phyloP scores from a whole-genome alignment of 2,113 vertebrate genomes.

The Salvelinus namaycush region DNA sequence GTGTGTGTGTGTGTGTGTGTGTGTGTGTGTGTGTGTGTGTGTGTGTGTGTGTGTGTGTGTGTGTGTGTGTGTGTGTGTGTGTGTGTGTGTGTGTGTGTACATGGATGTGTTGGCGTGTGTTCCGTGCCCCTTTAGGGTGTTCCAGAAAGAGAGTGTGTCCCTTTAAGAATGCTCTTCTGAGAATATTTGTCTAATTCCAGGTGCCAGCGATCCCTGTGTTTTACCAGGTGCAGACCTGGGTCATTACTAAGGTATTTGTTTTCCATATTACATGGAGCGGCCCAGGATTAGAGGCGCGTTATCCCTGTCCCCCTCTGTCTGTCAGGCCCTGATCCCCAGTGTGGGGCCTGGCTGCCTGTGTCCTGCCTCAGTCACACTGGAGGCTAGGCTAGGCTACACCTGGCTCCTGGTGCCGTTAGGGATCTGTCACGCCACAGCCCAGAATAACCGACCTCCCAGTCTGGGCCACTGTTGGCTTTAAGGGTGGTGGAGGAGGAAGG shows the following conservation, averaged over 20 bases:
- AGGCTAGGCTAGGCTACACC: neutral
- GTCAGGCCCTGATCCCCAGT: conserved; percentile 42
- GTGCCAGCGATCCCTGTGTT: conserved; percentile 73
- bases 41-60: too few relatives aligned
- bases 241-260: conserved; percentile 79
- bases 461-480: neutral
- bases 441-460: conserved; percentile 3
- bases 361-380: conserved; percentile 23
- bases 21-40: too few relatives aligned
- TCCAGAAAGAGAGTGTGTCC: conserved; percentile 43
- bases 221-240: conserved; percentile 74
- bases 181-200: conserved; percentile 75
- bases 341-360: conserved; percentile 17
- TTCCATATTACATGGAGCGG: conserved; percentile 73
- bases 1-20: too few relatives aligned
- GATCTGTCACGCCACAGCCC: too few relatives aligned
- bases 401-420: too few relatives aligned
- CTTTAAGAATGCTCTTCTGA: conserved; percentile 67
- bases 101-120: too few relatives aligned
- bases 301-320: conserved; percentile 52
- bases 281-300: conserved; percentile 67
- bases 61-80: too few relatives aligned
- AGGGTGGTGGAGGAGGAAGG: neutral
- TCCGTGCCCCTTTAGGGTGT: neutral
- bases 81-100: too few relatives aligned